Conservation (phyloP, 2,888 invertebrate genomes). For the Pinctada fucata region DNA sequence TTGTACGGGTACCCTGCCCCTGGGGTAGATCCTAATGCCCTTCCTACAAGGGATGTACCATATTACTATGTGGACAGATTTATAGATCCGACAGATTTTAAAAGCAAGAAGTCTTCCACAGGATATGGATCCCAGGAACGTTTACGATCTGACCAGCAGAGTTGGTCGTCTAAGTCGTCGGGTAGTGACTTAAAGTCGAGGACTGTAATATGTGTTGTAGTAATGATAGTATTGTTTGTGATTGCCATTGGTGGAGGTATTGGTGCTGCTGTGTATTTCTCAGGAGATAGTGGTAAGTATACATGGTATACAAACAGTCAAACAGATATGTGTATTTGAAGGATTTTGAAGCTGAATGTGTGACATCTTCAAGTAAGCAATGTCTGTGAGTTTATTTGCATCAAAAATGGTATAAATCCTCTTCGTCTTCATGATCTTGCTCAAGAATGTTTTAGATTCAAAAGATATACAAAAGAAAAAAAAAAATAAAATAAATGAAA, state of each 20-base stretch:
- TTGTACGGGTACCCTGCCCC: background rate
- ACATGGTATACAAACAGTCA: background rate
- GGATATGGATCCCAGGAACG: background rate
- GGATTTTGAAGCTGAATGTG: too few relatives aligned
- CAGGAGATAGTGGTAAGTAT: background rate
- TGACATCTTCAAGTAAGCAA: too few relatives aligned
- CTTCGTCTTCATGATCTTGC: too few relatives aligned
- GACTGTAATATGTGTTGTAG: background rate
- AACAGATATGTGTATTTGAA: too few relatives aligned
- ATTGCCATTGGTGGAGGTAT: constrained; percentile 4
- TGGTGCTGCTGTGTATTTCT: constrained; percentile 13
- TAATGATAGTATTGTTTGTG: background rate
- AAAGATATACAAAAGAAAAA: too few relatives aligned
- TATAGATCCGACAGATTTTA: background rate
- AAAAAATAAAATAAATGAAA: too few relatives aligned
- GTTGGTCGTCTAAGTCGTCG: background rate
- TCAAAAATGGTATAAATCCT: too few relatives aligned
- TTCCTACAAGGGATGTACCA: background rate
- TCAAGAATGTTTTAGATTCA: too few relatives aligned
- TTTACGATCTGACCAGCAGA: background rate
- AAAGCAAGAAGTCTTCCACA: background rate
- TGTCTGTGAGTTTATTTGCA: too few relatives aligned
- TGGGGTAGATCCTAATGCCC: background rate
- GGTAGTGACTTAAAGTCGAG: background rate
- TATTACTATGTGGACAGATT: background rate